phyloP scores from a whole-genome alignment of 2,113 vertebrate genomes.

The Pelobates fuscus region DNA sequence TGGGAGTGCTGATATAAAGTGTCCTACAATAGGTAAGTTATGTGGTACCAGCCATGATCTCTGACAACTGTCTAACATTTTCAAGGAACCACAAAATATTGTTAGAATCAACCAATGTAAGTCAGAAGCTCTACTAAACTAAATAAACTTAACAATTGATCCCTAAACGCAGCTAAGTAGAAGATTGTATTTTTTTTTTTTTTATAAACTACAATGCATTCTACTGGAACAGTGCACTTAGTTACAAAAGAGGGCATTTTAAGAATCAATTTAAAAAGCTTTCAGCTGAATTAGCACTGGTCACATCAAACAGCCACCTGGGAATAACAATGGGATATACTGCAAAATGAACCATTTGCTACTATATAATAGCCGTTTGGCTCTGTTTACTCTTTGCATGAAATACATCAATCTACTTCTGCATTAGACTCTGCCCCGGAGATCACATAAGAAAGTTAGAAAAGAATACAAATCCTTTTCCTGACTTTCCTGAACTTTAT shows the following conservation, averaged over 20 bases:
- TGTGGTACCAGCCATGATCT: too few relatives aligned
- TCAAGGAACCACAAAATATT: too few relatives aligned
- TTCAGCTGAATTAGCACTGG: background rate
- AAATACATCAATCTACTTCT: background rate
- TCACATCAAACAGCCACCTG: background rate
- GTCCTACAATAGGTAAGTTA: too few relatives aligned
- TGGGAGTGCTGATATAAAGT: too few relatives aligned
- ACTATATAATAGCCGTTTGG: background rate
- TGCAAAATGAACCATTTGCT: background rate
- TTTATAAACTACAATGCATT: background rate
- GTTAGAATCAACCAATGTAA: background rate
- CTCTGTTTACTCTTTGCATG: background rate
- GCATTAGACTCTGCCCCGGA: background rate
- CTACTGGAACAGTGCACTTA: background rate
- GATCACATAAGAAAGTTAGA: background rate
- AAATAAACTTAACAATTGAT: background rate
- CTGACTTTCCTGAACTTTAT: too few relatives aligned
- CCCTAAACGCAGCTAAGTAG: background rate
- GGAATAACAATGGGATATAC: slow-evolving; percentile 1
- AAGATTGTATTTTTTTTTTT: background rate
- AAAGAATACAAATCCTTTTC: too few relatives aligned
- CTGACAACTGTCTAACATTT: too few relatives aligned
- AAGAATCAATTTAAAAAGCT: slow-evolving; percentile 1
- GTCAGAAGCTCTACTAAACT: background rate
- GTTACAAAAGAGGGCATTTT: background rate